Conservation (phyloP, 2,797 vertebrate genomes). For the Netta rufina region DNA sequence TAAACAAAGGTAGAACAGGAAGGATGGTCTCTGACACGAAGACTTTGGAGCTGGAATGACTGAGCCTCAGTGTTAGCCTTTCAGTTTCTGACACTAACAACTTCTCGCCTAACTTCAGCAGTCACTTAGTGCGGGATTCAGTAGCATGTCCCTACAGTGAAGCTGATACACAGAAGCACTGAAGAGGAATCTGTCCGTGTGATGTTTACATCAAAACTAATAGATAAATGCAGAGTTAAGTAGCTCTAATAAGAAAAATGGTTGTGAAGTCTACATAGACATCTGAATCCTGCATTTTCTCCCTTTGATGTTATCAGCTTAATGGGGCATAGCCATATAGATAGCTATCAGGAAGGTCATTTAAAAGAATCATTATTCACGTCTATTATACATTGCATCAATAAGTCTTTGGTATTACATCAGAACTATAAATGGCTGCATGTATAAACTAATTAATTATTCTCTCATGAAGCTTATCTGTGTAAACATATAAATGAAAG, state of each 20-base stretch:
- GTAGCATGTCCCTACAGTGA: fast-evolving
- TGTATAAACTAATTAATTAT: not conserved
- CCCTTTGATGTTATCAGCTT: not conserved
- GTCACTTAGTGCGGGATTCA: not conserved
- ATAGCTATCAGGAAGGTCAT: not conserved
- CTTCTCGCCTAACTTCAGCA: not conserved
- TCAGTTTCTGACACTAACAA: not conserved
- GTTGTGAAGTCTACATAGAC: not conserved
- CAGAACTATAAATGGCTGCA: not conserved
- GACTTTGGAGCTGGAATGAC: not conserved
- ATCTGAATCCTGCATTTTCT: not conserved
- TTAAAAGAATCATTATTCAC: not conserved
- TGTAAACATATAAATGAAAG: not conserved
- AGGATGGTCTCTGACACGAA: not conserved
- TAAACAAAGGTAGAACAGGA: not conserved
- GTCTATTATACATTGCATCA: not conserved
- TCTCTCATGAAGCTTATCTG: not conserved
- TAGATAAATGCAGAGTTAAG: not conserved
- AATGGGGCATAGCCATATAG: not conserved
- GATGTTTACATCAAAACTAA: not conserved
- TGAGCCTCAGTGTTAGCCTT: not conserved
- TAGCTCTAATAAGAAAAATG: not conserved
- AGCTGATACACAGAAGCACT: not conserved
- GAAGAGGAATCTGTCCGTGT: not conserved
- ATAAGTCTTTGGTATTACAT: not conserved